Evolutionary conservation across 2,888 invertebrate species (phyloP).

Genomic region (Agriotes lineatus): DNA sequence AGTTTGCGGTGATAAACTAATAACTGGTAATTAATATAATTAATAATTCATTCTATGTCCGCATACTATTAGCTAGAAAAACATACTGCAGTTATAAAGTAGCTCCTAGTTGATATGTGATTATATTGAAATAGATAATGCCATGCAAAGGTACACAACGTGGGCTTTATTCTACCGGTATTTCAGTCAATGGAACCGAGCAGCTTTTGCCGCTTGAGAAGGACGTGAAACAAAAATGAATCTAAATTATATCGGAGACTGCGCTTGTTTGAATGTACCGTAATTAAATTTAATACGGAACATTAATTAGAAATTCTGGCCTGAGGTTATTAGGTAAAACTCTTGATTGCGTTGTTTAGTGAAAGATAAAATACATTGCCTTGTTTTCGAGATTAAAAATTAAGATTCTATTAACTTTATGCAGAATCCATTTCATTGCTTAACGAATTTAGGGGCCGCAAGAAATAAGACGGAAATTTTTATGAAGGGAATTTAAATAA

Average conservation of each 20-base stretch:
- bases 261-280: conserved; percentile 52
- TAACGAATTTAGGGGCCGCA: conserved; percentile 41
- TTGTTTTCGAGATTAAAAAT: conserved; percentile 56
- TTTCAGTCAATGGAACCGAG: conserved; percentile 1
- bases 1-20: too few species aligned
- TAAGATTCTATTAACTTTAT: conserved; percentile 58
- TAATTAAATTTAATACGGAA: conserved; percentile 59
- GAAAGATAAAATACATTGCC: conserved; percentile 56
- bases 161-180: conserved; percentile 4
- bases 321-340: conserved; percentile 58
- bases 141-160: too few species aligned
- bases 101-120: too few species aligned
- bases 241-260: conserved; percentile 43
- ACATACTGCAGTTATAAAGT: too few species aligned
- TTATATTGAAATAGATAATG: too few species aligned
- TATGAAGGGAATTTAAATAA: conserved; percentile 44
- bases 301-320: conserved; percentile 59
- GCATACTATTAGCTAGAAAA: too few species aligned
- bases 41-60: too few species aligned
- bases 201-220: conserved; percentile 24
- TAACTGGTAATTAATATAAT: too few species aligned
- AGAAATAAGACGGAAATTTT: conserved; percentile 38
- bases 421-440: conserved; percentile 50
- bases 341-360: conserved; percentile 54
- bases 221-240: conserved; percentile 37